Conservation (phyloP, 2,113 vertebrate genomes). For the Butorides virescens region DNA sequence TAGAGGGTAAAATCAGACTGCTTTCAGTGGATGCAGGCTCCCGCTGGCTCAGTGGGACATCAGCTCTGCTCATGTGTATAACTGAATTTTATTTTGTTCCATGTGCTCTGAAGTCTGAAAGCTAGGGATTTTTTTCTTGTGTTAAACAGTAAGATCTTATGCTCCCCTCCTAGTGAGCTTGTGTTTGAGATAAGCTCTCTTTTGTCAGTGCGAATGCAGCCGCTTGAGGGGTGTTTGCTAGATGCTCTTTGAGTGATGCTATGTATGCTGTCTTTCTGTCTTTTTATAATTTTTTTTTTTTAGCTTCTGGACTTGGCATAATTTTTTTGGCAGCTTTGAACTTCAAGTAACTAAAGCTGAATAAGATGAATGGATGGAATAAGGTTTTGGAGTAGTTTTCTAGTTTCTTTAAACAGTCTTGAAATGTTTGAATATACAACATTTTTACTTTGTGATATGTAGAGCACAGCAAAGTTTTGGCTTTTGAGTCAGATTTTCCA, state of each 20-base stretch:
- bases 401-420: neutral
- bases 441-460: neutral
- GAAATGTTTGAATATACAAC: neutral
- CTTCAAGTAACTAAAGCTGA: neutral
- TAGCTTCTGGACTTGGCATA: neutral
- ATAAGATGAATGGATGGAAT: neutral
- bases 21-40: neutral
- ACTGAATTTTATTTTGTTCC: neutral
- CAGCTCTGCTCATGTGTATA: neutral
- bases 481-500: neutral
- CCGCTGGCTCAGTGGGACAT: neutral
- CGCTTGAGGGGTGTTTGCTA: neutral
- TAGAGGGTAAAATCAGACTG: neutral
- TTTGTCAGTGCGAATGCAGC: neutral
- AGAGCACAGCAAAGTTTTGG: neutral
- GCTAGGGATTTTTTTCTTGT: neutral
- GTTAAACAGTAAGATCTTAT: neutral
- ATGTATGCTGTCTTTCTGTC: neutral
- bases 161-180: neutral
- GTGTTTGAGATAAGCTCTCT: neutral
- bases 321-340: neutral
- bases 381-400: neutral
- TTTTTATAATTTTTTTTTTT: neutral
- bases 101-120: neutral
- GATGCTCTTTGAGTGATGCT: neutral